A percentile compares a stretch with the other conserved stretches of the same genome.
Conservation (phyloP, 2,888 invertebrate genomes). For the Platycheirus albimanus region DNA sequence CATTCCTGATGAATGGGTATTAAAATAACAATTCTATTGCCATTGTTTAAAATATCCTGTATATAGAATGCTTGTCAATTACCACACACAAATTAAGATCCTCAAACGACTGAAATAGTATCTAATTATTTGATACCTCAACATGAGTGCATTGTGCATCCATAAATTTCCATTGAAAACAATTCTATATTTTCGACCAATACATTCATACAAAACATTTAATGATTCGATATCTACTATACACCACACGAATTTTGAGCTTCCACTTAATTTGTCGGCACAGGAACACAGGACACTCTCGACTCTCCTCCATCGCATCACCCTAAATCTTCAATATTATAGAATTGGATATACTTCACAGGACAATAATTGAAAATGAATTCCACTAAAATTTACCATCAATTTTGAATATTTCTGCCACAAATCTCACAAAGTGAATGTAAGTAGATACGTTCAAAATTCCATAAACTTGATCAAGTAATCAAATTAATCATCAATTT, state of each 20-base stretch:
- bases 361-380: constrained; percentile 58
- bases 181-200: neutral
- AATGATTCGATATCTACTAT: no score
- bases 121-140: constrained; percentile 21
- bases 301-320: no score
- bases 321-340: neutral
- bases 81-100: constrained; percentile 18
- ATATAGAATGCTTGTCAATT: constrained; percentile 10
- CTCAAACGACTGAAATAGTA: constrained; percentile 5
- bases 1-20: neutral
- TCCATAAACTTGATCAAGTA: constrained; percentile 61
- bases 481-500: constrained; percentile 67
- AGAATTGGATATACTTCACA: neutral
- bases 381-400: constrained; percentile 57
- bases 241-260: constrained; percentile 41
- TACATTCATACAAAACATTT: no score
- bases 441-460: constrained; percentile 13
- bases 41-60: constrained; percentile 1
- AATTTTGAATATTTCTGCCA: constrained; percentile 57
- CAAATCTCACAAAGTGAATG: neutral
- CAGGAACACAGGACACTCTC: no score
- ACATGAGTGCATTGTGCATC: constrained; percentile 1
- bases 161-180: neutral
- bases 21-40: neutral
- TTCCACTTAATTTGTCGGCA: constrained; percentile 50